These are phyloP conservation scores for Takifugu bimaculatus DNA, from an alignment of 2,113 vertebrate genomes.

Conservation along the genomic window DNA sequence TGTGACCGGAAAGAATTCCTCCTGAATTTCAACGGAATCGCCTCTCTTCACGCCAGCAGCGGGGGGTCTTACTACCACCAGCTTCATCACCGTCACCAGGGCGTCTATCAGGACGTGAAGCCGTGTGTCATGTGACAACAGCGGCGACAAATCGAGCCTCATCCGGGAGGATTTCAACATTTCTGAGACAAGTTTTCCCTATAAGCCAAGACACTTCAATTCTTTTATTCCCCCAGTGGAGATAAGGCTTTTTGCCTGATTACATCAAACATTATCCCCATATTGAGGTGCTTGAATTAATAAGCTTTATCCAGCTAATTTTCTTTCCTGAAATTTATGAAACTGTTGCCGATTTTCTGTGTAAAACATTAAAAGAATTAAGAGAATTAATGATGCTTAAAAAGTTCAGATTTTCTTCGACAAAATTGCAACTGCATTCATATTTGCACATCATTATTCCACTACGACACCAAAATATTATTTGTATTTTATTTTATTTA, in stretches of 20 bases:
- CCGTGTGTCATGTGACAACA: constrained; percentile 94
- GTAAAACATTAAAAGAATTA: constrained; percentile 33
- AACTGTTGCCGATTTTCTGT: constrained; percentile 22
- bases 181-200: too few species aligned
- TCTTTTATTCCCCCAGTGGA: too few species aligned
- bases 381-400: constrained; percentile 4
- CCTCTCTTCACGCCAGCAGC: constrained; percentile 86
- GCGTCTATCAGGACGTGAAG: constrained; percentile 93
- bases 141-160: not conserved
- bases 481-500: too few species aligned
- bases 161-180: not conserved
- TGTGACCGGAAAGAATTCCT: constrained; percentile 95
- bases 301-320: too few species aligned
- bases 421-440: too few species aligned
- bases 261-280: too few species aligned
- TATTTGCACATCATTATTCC: too few species aligned
- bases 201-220: too few species aligned
- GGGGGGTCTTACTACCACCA: constrained; percentile 85
- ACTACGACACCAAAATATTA: too few species aligned
- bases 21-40: constrained; percentile 92
- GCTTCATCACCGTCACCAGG: constrained; percentile 84
- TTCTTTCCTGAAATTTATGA: constrained; percentile 1
- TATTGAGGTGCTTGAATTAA: too few species aligned
- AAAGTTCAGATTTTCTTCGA: not conserved
- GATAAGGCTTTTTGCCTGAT: too few species aligned